Evolutionary conservation across 2,888 invertebrate genomes (phyloP).

Genomic region (Lacanobia wlatinum): DNA sequence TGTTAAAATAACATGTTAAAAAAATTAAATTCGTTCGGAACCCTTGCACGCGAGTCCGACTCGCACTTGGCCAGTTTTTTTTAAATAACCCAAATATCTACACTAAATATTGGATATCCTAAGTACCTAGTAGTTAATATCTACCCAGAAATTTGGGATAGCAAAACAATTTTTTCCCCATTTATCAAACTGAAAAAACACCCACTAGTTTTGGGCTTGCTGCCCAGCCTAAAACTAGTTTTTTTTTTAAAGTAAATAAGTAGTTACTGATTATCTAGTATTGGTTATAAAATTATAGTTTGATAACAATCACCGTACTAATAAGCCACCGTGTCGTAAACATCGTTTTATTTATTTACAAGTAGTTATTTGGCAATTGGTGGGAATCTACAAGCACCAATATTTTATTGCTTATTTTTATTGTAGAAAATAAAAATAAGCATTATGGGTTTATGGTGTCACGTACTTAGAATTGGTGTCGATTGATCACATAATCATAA

Average conservation of each 20-base stretch:
- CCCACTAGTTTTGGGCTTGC: no score
- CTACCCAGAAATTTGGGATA: no score
- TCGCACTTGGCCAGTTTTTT: no score
- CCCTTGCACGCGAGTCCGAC: no score
- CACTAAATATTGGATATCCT: no score
- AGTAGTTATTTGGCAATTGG: constrained; percentile 31
- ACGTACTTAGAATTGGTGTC: constrained; percentile 13
- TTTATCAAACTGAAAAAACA: no score
- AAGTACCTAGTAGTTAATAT: no score
- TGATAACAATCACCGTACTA: not conserved
- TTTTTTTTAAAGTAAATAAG: not conserved
- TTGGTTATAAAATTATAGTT: constrained; percentile 13
- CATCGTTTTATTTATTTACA: constrained; percentile 19
- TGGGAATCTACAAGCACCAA: not conserved
- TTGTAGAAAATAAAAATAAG: constrained; percentile 11
- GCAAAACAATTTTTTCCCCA: no score
- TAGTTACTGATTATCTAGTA: not conserved
- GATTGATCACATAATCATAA: not conserved
- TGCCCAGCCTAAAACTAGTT: not conserved
- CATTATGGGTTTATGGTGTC: not conserved
- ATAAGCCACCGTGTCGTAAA: constrained; percentile 18
- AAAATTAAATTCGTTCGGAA: no score
- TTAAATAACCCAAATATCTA: no score
- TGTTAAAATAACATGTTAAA: no score
- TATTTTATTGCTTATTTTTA: constrained; percentile 19